A percentile compares a stretch with the other conserved stretches of the same genome.
Evolutionary conservation across 2,888 invertebrate genomes (phyloP).

Genomic region (Callyntrura sp.): DNA sequence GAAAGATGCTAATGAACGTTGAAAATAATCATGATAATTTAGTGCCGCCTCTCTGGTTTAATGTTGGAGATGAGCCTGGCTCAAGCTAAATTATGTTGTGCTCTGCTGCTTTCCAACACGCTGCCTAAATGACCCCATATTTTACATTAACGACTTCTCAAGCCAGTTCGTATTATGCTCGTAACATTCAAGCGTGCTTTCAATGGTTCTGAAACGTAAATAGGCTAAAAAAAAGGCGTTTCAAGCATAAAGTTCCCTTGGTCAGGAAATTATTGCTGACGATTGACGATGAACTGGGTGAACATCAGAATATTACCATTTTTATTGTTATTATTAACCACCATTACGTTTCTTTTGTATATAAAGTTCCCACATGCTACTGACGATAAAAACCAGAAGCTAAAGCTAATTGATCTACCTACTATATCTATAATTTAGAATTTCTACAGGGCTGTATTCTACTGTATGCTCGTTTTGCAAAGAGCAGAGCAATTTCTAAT

Average conservation of each 20-base stretch:
- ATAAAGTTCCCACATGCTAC: not conserved
- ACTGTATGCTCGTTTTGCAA: not conserved
- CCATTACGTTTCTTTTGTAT: not conserved
- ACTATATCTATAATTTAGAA: not conserved
- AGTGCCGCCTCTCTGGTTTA: not conserved
- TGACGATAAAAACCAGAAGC: conserved; percentile 16
- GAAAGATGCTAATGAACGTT: conserved; percentile 24
- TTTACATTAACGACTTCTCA: not conserved
- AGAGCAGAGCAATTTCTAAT: not conserved
- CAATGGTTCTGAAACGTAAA: conserved; percentile 11
- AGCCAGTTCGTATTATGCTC: not conserved
- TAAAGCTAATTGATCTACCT: conserved; percentile 12
- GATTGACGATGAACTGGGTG: not conserved
- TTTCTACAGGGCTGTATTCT: not conserved
- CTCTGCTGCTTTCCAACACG: not conserved
- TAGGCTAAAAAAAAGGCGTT: not conserved
- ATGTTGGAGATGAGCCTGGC: not conserved
- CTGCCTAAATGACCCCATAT: conserved; percentile 10
- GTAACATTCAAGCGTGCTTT: not conserved
- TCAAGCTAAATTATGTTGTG: conserved; percentile 19
- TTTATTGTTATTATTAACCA: conserved; percentile 26
- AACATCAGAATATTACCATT: no score
- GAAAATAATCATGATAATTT: conserved; percentile 16
- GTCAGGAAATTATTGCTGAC: not conserved
- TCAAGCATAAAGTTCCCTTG: not conserved